phyloP scores from a whole-genome alignment of 2,113 vertebrate genomes.

The Crotalus viridis region DNA sequence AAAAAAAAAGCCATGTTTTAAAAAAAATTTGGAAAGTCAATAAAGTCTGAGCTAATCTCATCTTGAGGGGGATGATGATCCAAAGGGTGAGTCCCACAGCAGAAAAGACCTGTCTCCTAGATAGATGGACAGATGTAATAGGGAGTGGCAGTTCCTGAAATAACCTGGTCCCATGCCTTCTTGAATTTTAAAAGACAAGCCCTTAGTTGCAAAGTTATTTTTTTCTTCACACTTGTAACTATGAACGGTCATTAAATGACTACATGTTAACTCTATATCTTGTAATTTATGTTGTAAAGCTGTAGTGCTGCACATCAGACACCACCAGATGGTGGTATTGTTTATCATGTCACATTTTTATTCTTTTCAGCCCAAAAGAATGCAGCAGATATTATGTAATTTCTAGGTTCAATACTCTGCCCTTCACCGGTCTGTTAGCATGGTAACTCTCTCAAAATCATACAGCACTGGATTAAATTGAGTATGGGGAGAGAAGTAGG shows the following conservation, averaged over 20 bases:
- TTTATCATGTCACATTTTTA: not conserved
- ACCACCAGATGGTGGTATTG: constrained; percentile 5
- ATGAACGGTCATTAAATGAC: not conserved
- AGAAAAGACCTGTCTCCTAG: not conserved
- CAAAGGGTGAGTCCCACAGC: not conserved
- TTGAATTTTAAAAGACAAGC: not conserved
- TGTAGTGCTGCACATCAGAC: not conserved
- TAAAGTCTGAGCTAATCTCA: not conserved
- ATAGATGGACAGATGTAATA: not conserved
- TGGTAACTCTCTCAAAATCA: not conserved
- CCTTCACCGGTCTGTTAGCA: not conserved
- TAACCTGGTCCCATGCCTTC: not conserved
- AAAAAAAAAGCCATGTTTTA: not conserved
- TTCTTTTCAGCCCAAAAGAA: not conserved
- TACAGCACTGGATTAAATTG: not conserved
- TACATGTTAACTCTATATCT: not conserved
- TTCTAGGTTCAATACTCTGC: not conserved
- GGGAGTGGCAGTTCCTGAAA: not conserved
- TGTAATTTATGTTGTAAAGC: not conserved
- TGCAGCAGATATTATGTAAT: not conserved
- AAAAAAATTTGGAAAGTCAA: not conserved
- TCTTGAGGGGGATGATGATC: not conserved
- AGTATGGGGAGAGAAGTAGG: not conserved
- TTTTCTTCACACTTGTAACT: not conserved
- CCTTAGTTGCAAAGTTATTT: not conserved